Percentiles rank a stretch among this genome's conserved stretches.
Evolutionary conservation across 2,888 invertebrate genomes (phyloP).

Genomic region (Himalopsyche japonica): DNA sequence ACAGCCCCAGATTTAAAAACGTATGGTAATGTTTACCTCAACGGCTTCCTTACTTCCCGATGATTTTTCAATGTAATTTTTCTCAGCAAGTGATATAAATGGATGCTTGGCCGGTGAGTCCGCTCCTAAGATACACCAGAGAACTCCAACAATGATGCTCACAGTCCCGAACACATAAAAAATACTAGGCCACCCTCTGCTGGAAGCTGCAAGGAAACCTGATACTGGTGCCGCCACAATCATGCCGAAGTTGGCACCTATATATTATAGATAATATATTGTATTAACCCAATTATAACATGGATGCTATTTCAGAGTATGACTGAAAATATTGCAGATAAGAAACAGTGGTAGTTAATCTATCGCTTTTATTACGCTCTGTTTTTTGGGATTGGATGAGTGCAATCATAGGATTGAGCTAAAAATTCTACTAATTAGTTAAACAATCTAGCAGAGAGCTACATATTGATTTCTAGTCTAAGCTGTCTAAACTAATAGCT

Average conservation of each 20-base stretch:
- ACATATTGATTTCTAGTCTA: too few species aligned
- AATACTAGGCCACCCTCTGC: constrained; percentile 69
- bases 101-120: constrained; percentile 63
- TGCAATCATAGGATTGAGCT: too few species aligned
- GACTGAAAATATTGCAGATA: too few species aligned
- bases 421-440: too few species aligned
- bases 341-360: background rate
- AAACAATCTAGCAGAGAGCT: too few species aligned
- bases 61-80: constrained; percentile 61
- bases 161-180: constrained; percentile 65
- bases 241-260: constrained; percentile 70
- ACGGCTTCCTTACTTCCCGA: constrained; percentile 42
- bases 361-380: background rate
- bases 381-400: too few species aligned
- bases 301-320: too few species aligned
- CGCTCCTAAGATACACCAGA: constrained; percentile 62
- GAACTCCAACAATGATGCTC: constrained; percentile 56
- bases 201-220: constrained; percentile 61
- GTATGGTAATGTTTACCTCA: background rate
- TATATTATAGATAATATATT: too few species aligned
- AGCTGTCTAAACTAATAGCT: too few species aligned
- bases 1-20: background rate
- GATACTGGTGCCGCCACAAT: constrained; percentile 68
- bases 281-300: too few species aligned
- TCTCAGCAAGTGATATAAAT: constrained; percentile 61